Evolutionary conservation across 2,888 invertebrate genomes (phyloP).

Genomic region (Scaptomyza parva): DNA sequence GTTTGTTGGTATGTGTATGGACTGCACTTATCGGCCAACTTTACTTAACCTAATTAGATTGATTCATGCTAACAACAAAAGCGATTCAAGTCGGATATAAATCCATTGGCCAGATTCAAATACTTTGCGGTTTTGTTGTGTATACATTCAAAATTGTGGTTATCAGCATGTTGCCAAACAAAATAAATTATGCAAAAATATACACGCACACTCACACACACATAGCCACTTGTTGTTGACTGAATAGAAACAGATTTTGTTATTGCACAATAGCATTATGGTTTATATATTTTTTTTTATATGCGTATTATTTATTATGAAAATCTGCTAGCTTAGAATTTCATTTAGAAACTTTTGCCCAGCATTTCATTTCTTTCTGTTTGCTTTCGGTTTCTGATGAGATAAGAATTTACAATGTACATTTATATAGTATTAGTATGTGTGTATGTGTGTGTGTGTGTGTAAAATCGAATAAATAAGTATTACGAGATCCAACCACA

Average conservation of each 20-base stretch:
- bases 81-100: background rate
- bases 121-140: slow-evolving; percentile 57
- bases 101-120: slow-evolving; percentile 30
- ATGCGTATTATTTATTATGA: slow-evolving; percentile 71
- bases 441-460: slow-evolving; percentile 12
- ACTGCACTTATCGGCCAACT: slow-evolving; percentile 47
- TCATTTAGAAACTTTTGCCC: slow-evolving; percentile 56
- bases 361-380: slow-evolving; percentile 15
- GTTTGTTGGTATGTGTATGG: background rate
- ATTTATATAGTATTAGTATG: slow-evolving; percentile 21
- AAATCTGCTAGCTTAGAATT: slow-evolving; percentile 72
- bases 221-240: slow-evolving; percentile 62
- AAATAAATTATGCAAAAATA: slow-evolving; percentile 73
- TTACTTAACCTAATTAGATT: slow-evolving; percentile 67
- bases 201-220: slow-evolving; percentile 23
- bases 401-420: slow-evolving; percentile 47
- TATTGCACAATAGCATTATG: slow-evolving; percentile 68
- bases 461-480: slow-evolving; percentile 38
- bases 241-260: slow-evolving; percentile 44
- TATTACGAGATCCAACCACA: slow-evolving; percentile 4
- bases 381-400: background rate
- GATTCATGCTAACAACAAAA: slow-evolving; percentile 18
- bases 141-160: slow-evolving; percentile 60
- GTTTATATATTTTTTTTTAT: no score
- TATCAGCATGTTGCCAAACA: slow-evolving; percentile 56